phyloP scores from a whole-genome alignment of 2,888 invertebrate genomes.

The Eristalinus sepulchralis region DNA sequence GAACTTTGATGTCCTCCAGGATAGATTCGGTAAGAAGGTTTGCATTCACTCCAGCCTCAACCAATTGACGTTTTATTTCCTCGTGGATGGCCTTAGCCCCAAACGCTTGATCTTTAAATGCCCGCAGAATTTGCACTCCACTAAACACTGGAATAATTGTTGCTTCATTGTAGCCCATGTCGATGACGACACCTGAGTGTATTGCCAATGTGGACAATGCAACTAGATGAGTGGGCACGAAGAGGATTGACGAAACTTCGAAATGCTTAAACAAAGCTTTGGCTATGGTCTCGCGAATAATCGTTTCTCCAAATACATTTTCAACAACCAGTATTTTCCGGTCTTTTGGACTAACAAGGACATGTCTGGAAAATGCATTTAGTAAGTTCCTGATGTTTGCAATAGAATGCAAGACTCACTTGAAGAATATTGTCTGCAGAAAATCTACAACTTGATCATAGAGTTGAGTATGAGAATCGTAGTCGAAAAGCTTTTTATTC shows the following conservation, averaged over 20 bases:
- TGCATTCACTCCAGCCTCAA: slow-evolving; percentile 80
- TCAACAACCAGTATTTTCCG: slow-evolving; percentile 95
- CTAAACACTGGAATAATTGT: slow-evolving; percentile 92
- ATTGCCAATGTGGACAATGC: slow-evolving; percentile 91
- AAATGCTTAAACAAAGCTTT: slow-evolving; percentile 95
- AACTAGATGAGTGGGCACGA: slow-evolving; percentile 93
- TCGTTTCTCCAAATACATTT: slow-evolving; percentile 90
- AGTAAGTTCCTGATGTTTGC: background rate
- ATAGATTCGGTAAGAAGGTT: slow-evolving; percentile 82
- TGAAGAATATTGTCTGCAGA: slow-evolving; percentile 93
- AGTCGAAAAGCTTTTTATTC: slow-evolving; percentile 85
- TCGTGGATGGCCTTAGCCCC: slow-evolving; percentile 88
- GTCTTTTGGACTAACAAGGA: slow-evolving; percentile 96
- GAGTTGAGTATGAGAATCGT: slow-evolving; percentile 85
- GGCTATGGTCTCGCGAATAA: slow-evolving; percentile 92
- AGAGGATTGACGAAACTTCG: slow-evolving; percentile 91
- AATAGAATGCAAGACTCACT: slow-evolving; percentile 82
- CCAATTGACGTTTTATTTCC: slow-evolving; percentile 83
- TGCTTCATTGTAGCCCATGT: slow-evolving; percentile 93
- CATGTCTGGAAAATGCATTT: slow-evolving; percentile 84
- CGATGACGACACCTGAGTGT: slow-evolving; percentile 91
- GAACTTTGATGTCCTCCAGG: slow-evolving; percentile 90
- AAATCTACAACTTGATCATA: slow-evolving; percentile 94
- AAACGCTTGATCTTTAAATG: slow-evolving; percentile 91
- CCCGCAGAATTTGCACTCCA: slow-evolving; percentile 91